Conservation (phyloP, 2,888 invertebrate species). For the Poecilus cupreus region DNA sequence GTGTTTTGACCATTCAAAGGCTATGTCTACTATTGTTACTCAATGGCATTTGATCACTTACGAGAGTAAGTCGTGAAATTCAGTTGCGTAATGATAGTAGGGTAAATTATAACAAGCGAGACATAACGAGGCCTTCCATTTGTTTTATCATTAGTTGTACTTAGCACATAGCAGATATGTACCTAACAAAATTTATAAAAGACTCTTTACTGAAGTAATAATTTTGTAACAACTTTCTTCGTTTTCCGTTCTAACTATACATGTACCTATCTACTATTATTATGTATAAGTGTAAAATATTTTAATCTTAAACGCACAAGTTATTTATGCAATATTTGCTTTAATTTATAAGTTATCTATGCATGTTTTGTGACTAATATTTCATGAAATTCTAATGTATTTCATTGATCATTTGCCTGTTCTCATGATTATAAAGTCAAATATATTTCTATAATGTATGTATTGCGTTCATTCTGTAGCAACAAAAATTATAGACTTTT, state of each 20-base stretch:
- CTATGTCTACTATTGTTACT: conserved; percentile 29
- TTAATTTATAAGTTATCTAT: conserved; percentile 51
- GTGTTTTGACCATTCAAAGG: conserved; percentile 46
- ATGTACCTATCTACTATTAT: conserved; percentile 51
- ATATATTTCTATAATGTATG: conserved; percentile 56
- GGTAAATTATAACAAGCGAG: conserved; percentile 39
- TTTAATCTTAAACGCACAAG: conserved; percentile 57
- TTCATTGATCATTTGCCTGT: conserved; percentile 52
- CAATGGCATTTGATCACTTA: background rate
- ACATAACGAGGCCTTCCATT: conserved; percentile 57
- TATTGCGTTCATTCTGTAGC: conserved; percentile 47
- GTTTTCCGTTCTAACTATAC: conserved; percentile 44
- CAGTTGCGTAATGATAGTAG: conserved; percentile 8
- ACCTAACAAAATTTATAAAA: conserved; percentile 57
- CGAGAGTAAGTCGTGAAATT: background rate
- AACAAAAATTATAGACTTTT: conserved; percentile 32
- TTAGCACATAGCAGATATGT: conserved; percentile 58
- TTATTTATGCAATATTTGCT: conserved; percentile 57
- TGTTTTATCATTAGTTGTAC: conserved; percentile 54
- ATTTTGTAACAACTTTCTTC: conserved; percentile 21
- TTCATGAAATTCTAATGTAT: conserved; percentile 50
- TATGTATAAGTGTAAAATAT: conserved; percentile 53
- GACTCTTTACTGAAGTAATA: conserved; percentile 47
- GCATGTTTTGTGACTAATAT: conserved; percentile 53
- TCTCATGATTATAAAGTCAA: conserved; percentile 50